phyloP scores from a whole-genome alignment of 2,113 vertebrate genomes.

The Bos indicus region DNA sequence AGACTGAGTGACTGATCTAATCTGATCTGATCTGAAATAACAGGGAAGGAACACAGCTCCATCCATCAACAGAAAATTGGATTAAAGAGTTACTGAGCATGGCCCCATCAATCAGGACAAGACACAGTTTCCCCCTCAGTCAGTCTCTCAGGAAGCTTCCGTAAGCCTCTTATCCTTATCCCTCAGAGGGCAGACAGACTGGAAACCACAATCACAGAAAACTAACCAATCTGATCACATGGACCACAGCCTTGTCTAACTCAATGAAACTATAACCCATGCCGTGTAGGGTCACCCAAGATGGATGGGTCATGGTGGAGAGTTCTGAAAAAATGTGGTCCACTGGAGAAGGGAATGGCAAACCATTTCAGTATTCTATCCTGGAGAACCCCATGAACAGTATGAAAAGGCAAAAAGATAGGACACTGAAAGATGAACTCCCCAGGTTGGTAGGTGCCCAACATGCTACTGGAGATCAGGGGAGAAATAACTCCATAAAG shows the following conservation, averaged over 20 bases:
- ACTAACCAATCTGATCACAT: not conserved
- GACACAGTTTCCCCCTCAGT: too few relatives aligned
- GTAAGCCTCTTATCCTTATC: too few relatives aligned
- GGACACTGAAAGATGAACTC: not conserved
- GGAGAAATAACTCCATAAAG: not conserved
- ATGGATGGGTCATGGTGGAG: not conserved
- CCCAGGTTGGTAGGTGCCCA: not conserved
- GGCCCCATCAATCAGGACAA: too few relatives aligned
- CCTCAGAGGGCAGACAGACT: too few relatives aligned
- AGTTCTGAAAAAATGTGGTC: not conserved
- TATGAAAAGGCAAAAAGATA: not conserved
- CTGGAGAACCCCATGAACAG: not conserved
- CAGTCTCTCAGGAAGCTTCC: too few relatives aligned
- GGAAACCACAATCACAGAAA: not conserved
- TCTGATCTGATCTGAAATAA: not conserved
- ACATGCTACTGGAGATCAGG: not conserved
- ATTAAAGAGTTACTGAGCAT: not conserved
- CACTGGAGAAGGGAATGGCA: not conserved
- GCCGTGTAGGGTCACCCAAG: not conserved
- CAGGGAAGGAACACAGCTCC: not conserved
- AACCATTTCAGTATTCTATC: not conserved
- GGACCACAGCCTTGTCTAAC: not conserved
- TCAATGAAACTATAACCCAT: not conserved
- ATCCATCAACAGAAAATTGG: not conserved
- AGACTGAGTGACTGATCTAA: too few relatives aligned